A percentile compares a stretch with the other conserved stretches of the same genome.
Evolutionary conservation across 2,797 vertebrate species (phyloP).

Genomic region (Amazona ochrocephala): DNA sequence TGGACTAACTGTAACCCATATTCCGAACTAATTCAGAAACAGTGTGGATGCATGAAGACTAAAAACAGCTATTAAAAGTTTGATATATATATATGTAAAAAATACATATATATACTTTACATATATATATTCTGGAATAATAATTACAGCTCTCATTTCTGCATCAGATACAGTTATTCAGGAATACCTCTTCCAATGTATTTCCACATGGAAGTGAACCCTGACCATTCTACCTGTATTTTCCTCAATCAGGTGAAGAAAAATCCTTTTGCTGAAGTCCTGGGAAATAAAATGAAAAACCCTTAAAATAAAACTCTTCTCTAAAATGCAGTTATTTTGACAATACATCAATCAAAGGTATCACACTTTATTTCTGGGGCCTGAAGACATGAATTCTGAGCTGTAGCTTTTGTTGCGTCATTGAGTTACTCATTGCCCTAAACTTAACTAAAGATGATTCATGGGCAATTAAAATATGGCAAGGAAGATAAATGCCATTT

Average conservation of each 20-base stretch:
- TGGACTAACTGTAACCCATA: not conserved
- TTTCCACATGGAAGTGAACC: not conserved
- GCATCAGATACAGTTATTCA: not conserved
- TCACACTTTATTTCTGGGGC: not conserved
- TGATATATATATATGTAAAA: not conserved
- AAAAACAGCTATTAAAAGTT: not conserved
- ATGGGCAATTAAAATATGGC: not conserved
- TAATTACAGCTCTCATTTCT: not conserved
- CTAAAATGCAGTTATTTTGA: slow-evolving; percentile 29
- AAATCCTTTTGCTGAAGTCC: not conserved
- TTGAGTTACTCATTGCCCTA: slow-evolving; percentile 42
- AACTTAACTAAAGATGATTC: slow-evolving; percentile 31
- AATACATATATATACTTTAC: not conserved
- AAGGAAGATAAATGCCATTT: not conserved
- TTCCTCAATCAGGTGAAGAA: not conserved
- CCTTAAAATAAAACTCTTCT: not conserved
- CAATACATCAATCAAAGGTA: slow-evolving; percentile 30
- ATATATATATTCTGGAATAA: not conserved
- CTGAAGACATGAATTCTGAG: slow-evolving; percentile 21
- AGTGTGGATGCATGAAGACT: not conserved
- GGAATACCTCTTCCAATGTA: not conserved
- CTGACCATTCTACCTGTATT: not conserved
- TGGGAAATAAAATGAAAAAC: not conserved
- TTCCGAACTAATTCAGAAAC: slow-evolving; percentile 31
- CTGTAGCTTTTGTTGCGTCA: slow-evolving; percentile 14